Evolutionary conservation across 2,888 invertebrate genomes (phyloP).

Genomic region (Odontocerum albicorne): DNA sequence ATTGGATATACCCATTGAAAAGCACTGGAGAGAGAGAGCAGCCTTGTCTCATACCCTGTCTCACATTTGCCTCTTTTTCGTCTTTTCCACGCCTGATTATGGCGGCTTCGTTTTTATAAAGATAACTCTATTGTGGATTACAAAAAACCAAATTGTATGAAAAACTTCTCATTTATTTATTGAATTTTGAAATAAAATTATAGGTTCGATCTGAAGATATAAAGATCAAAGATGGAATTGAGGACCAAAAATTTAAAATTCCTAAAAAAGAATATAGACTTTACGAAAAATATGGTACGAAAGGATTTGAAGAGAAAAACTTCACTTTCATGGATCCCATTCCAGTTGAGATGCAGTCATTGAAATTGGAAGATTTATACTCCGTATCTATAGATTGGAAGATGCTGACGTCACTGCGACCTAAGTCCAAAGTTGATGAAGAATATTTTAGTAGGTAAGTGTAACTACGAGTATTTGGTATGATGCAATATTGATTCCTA

Average conservation of each 20-base stretch:
- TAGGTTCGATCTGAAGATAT: constrained; percentile 72
- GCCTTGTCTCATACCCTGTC: no score
- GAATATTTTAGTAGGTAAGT: constrained; percentile 78
- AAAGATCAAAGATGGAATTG: constrained; percentile 69
- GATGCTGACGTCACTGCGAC: constrained; percentile 86
- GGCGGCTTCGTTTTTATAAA: no score
- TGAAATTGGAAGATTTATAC: constrained; percentile 76
- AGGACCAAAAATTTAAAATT: constrained; percentile 73
- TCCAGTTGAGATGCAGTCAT: constrained; percentile 77
- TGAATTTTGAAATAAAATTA: background rate
- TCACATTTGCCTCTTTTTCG: no score
- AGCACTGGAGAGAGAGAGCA: no score
- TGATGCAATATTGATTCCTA: background rate
- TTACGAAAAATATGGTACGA: constrained; percentile 64
- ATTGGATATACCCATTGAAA: no score
- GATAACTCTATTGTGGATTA: no score
- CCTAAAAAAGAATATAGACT: constrained; percentile 70
- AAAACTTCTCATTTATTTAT: no score
- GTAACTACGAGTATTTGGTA: background rate
- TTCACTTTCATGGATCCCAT: constrained; percentile 71
- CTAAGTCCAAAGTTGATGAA: constrained; percentile 81
- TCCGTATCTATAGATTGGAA: constrained; percentile 89
- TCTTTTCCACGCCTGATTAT: no score
- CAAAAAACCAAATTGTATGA: no score
- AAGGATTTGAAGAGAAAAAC: constrained; percentile 59